phyloP scores from a whole-genome alignment of 2,113 vertebrate species.

The Taurulus bubalis region DNA sequence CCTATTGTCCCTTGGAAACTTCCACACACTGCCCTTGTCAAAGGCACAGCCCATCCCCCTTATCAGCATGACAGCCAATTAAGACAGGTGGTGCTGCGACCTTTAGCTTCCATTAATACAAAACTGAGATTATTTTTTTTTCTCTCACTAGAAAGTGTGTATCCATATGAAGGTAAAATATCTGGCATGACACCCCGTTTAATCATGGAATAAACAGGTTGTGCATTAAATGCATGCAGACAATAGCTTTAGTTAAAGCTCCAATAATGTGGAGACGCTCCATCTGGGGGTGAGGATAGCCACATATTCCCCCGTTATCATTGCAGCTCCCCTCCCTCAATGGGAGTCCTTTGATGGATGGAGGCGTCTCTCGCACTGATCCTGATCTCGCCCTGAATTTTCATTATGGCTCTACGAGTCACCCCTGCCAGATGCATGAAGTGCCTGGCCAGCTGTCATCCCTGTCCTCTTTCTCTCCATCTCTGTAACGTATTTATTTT shows the following conservation, averaged over 20 bases:
- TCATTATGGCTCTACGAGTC: slow-evolving; percentile 72
- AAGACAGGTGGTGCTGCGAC: slow-evolving; percentile 29
- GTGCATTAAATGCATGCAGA: slow-evolving; percentile 6
- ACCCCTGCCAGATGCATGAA: slow-evolving; percentile 75
- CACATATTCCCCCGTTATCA: slow-evolving; percentile 59
- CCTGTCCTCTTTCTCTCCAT: slow-evolving; percentile 59
- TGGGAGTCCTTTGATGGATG: slow-evolving; percentile 78
- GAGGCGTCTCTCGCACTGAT: slow-evolving; percentile 72
- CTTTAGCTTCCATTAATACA: slow-evolving; percentile 28
- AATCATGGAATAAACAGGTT: neutral
- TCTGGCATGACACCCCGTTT: neutral
- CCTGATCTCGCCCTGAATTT: slow-evolving; percentile 79
- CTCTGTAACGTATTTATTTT: slow-evolving; percentile 56
- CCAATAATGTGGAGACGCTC: slow-evolving; percentile 36
- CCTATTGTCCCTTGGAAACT: slow-evolving; percentile 3
- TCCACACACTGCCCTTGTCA: slow-evolving; percentile 34
- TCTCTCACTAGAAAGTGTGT: neutral
- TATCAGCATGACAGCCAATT: slow-evolving; percentile 11
- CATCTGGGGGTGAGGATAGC: slow-evolving; percentile 49
- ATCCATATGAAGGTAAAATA: neutral
- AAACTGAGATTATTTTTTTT: neutral
- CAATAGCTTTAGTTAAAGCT: slow-evolving; percentile 18
- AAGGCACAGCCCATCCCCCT: slow-evolving; percentile 23
- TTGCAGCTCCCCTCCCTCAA: slow-evolving; percentile 52
- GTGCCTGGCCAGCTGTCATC: slow-evolving; percentile 75